Conservation (phyloP, 2,113 vertebrate species). For the Thunnus thynnus region DNA sequence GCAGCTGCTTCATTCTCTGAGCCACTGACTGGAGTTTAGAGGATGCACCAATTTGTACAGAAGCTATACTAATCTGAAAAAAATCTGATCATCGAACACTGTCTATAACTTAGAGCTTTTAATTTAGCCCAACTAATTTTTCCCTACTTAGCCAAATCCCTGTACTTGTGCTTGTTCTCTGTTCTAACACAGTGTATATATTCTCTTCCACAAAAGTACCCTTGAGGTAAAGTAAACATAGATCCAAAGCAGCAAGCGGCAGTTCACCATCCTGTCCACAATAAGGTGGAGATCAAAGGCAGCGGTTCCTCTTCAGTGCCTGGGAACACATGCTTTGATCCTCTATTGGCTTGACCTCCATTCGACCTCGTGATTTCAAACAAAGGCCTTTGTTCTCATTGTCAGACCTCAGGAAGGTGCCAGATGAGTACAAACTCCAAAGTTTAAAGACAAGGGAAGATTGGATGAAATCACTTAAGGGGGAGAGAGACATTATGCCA, state of each 20-base stretch:
- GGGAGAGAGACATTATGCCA: slow-evolving; percentile 27
- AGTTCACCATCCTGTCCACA: slow-evolving; percentile 76
- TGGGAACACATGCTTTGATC: slow-evolving; percentile 82
- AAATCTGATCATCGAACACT: background rate
- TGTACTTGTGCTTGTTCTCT: slow-evolving; percentile 15
- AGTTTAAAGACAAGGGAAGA: slow-evolving; percentile 43
- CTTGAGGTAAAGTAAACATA: slow-evolving; percentile 77
- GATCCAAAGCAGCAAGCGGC: slow-evolving; percentile 67
- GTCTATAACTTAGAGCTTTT: slow-evolving; percentile 8
- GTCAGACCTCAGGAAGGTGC: slow-evolving; percentile 64
- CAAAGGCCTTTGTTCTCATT: slow-evolving; percentile 74
- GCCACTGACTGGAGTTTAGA: background rate
- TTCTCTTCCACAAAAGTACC: slow-evolving; percentile 58
- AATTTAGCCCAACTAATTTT: slow-evolving; percentile 1
- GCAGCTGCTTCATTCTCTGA: background rate
- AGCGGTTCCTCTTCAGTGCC: slow-evolving; percentile 65
- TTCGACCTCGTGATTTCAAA: slow-evolving; percentile 77
- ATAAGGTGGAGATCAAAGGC: slow-evolving; percentile 81
- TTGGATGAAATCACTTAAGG: slow-evolving; percentile 29
- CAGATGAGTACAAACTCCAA: slow-evolving; percentile 56
- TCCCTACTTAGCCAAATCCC: slow-evolving; percentile 10
- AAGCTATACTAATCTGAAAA: background rate
- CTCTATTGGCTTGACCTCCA: slow-evolving; percentile 80
- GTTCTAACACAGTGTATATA: slow-evolving; percentile 38
- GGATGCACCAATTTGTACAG: background rate